phyloP scores from a whole-genome alignment of 2,113 vertebrate genomes.

The Ctenodactylus gundi region DNA sequence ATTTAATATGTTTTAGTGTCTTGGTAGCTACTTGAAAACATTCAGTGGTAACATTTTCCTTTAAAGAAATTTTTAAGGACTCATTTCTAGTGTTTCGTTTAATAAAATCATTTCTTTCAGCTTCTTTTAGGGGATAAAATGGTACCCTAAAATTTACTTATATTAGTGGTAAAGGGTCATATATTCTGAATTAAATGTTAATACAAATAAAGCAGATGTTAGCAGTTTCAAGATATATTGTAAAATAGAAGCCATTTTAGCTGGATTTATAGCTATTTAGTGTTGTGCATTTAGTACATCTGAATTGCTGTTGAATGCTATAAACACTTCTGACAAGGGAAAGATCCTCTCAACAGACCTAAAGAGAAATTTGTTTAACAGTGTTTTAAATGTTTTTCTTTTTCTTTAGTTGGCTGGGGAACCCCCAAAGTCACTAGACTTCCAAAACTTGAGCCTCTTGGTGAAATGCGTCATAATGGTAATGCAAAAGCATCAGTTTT shows the following conservation, averaged over 20 bases:
- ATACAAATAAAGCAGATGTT: slow-evolving; percentile 23
- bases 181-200: slow-evolving; percentile 13
- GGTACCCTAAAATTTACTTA: not conserved
- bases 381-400: slow-evolving; percentile 81
- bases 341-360: slow-evolving; percentile 11
- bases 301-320: not conserved
- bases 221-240: not conserved
- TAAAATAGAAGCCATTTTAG: slow-evolving; percentile 35
- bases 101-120: slow-evolving; percentile 17
- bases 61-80: not conserved
- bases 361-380: slow-evolving; percentile 51
- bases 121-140: not conserved
- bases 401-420: slow-evolving; percentile 88
- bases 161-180: not conserved
- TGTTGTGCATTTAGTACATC: not conserved
- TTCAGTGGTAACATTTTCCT: not conserved
- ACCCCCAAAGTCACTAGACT: slow-evolving; percentile 88
- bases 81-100: not conserved
- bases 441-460: slow-evolving; percentile 89
- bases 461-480: slow-evolving; percentile 87
- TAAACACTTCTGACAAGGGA: not conserved
- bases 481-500: slow-evolving; percentile 80
- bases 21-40: not conserved
- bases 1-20: not conserved
- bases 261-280: not conserved